phyloP scores from a whole-genome alignment of 2,888 invertebrate genomes.

The Pollenia amentaria region DNA sequence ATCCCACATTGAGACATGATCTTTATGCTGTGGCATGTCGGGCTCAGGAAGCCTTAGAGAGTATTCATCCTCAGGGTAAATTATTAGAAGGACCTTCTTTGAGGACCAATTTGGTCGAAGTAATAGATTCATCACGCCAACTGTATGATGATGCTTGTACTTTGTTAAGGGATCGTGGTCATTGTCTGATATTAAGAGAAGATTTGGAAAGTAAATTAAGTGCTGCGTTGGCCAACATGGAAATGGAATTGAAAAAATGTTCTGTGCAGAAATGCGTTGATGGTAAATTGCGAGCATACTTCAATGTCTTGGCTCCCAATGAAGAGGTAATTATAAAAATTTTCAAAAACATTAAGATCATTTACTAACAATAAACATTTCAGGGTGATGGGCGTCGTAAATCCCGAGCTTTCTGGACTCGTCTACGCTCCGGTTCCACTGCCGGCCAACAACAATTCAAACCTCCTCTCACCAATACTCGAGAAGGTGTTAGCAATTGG shows the following conservation, averaged over 20 bases:
- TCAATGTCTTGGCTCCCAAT: constrained; percentile 83
- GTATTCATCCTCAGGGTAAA: constrained; percentile 92
- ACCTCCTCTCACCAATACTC: constrained; percentile 81
- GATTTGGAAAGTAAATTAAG: constrained; percentile 89
- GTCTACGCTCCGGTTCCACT: constrained; percentile 86
- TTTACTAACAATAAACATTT: neutral
- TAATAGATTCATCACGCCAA: constrained; percentile 84
- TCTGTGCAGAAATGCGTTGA: constrained; percentile 85
- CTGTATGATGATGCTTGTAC: constrained; percentile 91
- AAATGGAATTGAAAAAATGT: constrained; percentile 90
- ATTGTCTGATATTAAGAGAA: constrained; percentile 87
- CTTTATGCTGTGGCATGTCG: constrained; percentile 91
- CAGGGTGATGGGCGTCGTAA: constrained; percentile 86
- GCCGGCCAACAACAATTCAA: constrained; percentile 80
- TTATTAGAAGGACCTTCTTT: constrained; percentile 91
- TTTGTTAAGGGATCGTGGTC: constrained; percentile 88
- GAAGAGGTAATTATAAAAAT: constrained; percentile 82
- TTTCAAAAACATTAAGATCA: neutral
- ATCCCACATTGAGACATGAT: constrained; percentile 89
- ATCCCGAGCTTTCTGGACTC: constrained; percentile 89
- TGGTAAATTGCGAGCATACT: constrained; percentile 83
- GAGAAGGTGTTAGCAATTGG: constrained; percentile 89
- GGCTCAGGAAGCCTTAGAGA: constrained; percentile 89
- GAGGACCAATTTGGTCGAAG: constrained; percentile 89
- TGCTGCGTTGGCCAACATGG: constrained; percentile 88